Evolutionary conservation across 2,888 invertebrate genomes (phyloP).

Genomic region (Ormia ochracea): DNA sequence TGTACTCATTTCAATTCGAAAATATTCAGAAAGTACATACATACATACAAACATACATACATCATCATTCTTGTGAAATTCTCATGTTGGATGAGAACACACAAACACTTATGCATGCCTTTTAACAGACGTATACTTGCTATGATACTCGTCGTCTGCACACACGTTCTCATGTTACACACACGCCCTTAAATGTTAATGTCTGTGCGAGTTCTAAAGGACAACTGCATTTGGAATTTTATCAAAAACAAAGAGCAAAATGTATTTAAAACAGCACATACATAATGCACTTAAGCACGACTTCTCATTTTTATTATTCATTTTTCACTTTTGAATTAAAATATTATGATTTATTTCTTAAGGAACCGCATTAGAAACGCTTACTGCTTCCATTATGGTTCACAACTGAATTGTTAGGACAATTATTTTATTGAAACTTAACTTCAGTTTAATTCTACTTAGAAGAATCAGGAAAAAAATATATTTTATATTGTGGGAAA

Average conservation of each 20-base stretch:
- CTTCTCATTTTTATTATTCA: neutral
- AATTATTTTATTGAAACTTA: neutral
- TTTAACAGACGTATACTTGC: neutral
- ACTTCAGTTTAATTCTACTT: neutral
- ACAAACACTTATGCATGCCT: neutral
- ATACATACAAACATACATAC: no score
- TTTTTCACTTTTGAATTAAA: slow-evolving; percentile 4
- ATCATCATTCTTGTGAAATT: slow-evolving; percentile 38
- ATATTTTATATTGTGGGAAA: no score
- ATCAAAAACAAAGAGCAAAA: neutral
- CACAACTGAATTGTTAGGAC: neutral
- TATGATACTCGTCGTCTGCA: slow-evolving; percentile 31
- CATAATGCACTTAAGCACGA: slow-evolving; percentile 37
- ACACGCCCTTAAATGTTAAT: slow-evolving; percentile 37
- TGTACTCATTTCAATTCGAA: slow-evolving; percentile 10
- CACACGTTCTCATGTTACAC: slow-evolving; percentile 49
- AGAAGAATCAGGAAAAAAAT: no score
- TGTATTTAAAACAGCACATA: slow-evolving; percentile 23
- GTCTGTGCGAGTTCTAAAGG: slow-evolving; percentile 13
- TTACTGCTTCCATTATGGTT: slow-evolving; percentile 10
- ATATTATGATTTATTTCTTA: slow-evolving; percentile 14
- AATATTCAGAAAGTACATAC: slow-evolving; percentile 5
- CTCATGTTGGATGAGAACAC: slow-evolving; percentile 16
- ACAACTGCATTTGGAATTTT: slow-evolving; percentile 35
- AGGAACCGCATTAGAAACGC: slow-evolving; percentile 7